Base-by-base conservation (phyloP, 2,888 invertebrate species). In the Hydraecia micacea region DNA sequence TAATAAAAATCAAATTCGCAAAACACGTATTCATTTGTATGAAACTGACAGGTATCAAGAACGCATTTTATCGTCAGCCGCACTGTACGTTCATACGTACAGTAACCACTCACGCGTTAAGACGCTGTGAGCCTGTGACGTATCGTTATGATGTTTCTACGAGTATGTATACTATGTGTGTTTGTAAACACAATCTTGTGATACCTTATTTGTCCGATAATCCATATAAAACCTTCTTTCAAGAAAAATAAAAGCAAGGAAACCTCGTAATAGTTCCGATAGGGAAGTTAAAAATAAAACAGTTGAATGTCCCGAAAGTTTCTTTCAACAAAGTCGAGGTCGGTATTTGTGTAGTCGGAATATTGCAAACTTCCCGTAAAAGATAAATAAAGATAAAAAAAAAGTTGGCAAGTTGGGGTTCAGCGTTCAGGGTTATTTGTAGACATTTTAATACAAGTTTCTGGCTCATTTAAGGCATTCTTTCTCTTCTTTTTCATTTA, bases 321-420 rank as follows among this genome's bases (percentile, higher is more conserved):
- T 75, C 28, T 46, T 76, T 55, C 63, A 60, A 39, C 46, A 46
- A 6, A 72, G 28, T 72, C 60, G 65, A 36, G 28, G 36, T 60
- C 11, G 58, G 46, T 74, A 81, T 83, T 83, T 81, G 76, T 74
- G 71, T 68, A 63, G 46, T 13, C 39, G 39, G n/a, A 80, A 85
- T 68, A 65, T 69, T 67, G 18, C 36, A 1, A 81, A 84, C 67
- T 84, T 70, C 13, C 21, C 49, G 52, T 80, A 67, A 73, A 81
- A 84, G 69, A 84, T 49, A 73, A 73, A 84, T 73, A 80, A 60
- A 75, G 69, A 80, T 60, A 82, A 77, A 75, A 77, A n/a, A 74
- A 60, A 70, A 84, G 63, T 83, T 55, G 13, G 7, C 15, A 36
- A 68, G 66, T 36, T 58, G 15, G 68, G 58, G 49, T 71, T 69